These are phyloP conservation scores for Phaethornis superciliosus DNA, from an alignment of 2,113 vertebrate genomes.

Conservation along the genomic window DNA sequence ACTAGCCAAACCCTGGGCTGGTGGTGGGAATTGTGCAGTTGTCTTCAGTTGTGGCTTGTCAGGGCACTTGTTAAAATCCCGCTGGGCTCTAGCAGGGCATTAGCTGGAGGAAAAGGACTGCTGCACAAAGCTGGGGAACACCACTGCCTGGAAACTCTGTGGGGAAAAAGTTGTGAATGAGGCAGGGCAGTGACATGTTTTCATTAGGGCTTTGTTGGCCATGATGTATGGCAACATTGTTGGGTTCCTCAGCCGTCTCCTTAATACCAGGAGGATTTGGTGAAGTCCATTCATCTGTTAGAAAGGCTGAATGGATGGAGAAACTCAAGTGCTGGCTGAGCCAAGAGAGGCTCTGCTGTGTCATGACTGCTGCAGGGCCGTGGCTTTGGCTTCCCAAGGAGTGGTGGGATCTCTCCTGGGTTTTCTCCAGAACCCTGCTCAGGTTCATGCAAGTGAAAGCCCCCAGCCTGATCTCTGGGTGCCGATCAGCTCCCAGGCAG, in stretches of 20 bases:
- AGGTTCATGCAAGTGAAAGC: fast-evolving
- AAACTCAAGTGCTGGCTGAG: background rate
- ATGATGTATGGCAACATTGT: background rate
- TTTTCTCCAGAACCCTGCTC: background rate
- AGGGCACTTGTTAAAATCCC: background rate
- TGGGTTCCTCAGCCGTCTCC: background rate
- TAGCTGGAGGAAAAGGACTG: background rate
- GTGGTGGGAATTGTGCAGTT: background rate
- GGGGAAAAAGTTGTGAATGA: background rate
- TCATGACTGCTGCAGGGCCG: background rate
- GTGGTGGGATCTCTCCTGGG: background rate
- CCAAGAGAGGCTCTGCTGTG: background rate
- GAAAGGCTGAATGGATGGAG: background rate
- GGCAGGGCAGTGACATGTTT: background rate
- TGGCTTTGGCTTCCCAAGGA: background rate
- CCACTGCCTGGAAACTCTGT: background rate
- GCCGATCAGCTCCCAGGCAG: background rate
- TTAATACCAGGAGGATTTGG: background rate
- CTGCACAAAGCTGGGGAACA: background rate
- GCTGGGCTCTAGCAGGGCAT: fast-evolving
- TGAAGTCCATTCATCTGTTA: background rate
- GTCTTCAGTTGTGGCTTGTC: background rate
- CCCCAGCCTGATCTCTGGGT: fast-evolving
- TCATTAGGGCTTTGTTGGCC: background rate
- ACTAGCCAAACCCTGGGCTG: background rate